Conservation (phyloP, 2,888 invertebrate species). For the Gastracanthus pulcherrimus region DNA sequence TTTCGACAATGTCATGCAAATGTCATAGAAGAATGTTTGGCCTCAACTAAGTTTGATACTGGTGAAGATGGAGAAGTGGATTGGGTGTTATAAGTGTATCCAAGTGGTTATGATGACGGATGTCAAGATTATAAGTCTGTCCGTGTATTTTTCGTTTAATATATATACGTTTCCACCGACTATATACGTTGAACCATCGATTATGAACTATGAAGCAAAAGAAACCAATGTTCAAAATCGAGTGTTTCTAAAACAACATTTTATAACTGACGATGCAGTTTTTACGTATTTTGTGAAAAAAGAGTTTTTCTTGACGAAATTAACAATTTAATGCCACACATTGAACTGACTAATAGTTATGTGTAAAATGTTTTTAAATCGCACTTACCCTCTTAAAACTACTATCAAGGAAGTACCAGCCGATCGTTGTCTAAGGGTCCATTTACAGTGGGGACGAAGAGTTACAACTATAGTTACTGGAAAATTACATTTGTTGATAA, state of each 20-base stretch:
- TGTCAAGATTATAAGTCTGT: not conserved
- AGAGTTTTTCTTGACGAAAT: not conserved
- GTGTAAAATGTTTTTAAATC: not conserved
- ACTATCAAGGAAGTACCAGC: not conserved
- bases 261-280: not conserved
- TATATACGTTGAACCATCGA: not conserved
- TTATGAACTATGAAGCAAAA: not conserved
- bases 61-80: not conserved
- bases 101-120: not conserved
- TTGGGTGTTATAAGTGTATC: not conserved
- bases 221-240: not conserved
- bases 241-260: not conserved
- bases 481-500: too few relatives aligned
- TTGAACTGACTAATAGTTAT: not conserved
- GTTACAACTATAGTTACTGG: too few relatives aligned
- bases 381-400: not conserved
- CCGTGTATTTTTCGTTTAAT: not conserved
- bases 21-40: not conserved
- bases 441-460: too few relatives aligned
- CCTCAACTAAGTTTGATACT: not conserved
- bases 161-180: not conserved
- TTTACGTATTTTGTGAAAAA: not conserved
- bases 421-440: not conserved
- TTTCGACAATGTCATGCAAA: not conserved
- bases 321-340: not conserved